These are phyloP conservation scores for Melolontha melolontha DNA, from an alignment of 2,888 invertebrate species.

Conservation along the genomic window DNA sequence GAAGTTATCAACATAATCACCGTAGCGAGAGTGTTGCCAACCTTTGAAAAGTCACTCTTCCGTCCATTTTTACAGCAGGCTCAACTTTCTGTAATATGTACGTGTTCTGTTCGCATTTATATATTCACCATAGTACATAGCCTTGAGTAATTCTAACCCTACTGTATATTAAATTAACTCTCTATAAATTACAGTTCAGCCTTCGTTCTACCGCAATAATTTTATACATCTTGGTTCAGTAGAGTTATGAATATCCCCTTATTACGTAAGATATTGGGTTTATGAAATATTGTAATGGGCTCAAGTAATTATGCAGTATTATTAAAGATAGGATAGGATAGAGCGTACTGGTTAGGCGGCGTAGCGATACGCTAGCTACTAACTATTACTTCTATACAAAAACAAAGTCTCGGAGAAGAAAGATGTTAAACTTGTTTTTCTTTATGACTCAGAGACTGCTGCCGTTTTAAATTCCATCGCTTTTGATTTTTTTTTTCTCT, in stretches of 20 bases:
- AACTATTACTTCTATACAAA: conserved; percentile 16
- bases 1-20: no score
- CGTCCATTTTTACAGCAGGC: no score
- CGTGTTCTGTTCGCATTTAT: no score
- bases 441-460: conserved; percentile 16
- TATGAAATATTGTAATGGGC: conserved; percentile 35
- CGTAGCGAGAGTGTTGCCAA: no score
- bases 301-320: conserved; percentile 27
- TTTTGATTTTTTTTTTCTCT: not conserved
- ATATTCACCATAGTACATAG: no score
- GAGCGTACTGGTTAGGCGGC: conserved; percentile 8
- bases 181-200: conserved; percentile 15
- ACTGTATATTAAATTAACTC: conserved; percentile 25
- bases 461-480: conserved; percentile 20
- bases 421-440: conserved; percentile 23
- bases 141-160: not conserved
- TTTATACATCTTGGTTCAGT: conserved; percentile 6
- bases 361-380: not conserved
- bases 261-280: conserved; percentile 33
- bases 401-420: conserved; percentile 19
- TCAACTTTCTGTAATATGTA: no score
- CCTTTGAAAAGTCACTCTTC: no score
- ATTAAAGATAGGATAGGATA: not conserved
- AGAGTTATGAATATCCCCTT: conserved; percentile 27
- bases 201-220: conserved; percentile 13